Evolutionary conservation across 2,113 vertebrate genomes (phyloP), one percentile per base, ranked within the genome.

Genomic region (Xenopus laevis): DNA sequence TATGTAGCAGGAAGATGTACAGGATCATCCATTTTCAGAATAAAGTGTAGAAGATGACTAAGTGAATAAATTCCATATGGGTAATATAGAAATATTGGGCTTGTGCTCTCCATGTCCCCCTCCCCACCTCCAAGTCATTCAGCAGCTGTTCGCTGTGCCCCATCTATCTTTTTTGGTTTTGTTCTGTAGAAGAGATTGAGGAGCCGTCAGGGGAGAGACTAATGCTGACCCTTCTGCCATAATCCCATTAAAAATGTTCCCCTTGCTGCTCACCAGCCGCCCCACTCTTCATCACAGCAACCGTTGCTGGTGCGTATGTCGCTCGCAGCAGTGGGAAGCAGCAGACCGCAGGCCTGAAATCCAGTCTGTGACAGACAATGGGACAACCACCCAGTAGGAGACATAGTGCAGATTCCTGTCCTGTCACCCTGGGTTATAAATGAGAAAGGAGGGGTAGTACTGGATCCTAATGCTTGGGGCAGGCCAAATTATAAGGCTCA

Each of bases 251-350:
- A 40, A 2, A 17, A 47, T 80, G n/a, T 79, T 79, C 71, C 50
- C 59, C 72, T 66, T 79, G 60, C 71, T 76, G 20, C 72, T 81
- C 66, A 78, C 80, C 83, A 80, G 79, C 66, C 79, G 47, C 73
- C 77, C 84, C 84, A 82, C 82, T 60, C 40, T 79, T 80, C 83
- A 80, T 80, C 85, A 82, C 81, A 60, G 86, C 85, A 87, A 87
- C 86, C 79, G 66, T 78, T 79, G 64, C 82, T 87, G 86, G n/a
- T n/a, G n/a, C n/a, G 85, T 87, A 86, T 87, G 86, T 83, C 71
- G 68, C 71, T 80, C 78, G 47, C 7, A 67, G 64, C 65, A 74
- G 75, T 71, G 75, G 61, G 75, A 79, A 70, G 65, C 59, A 67
- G 76, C 72, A 74, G 72, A 61, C 72, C 61, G 65, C 45, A 62